Base-by-base conservation (phyloP, 1,140 invertebrate genomes). In the Psix sp. region DNA sequence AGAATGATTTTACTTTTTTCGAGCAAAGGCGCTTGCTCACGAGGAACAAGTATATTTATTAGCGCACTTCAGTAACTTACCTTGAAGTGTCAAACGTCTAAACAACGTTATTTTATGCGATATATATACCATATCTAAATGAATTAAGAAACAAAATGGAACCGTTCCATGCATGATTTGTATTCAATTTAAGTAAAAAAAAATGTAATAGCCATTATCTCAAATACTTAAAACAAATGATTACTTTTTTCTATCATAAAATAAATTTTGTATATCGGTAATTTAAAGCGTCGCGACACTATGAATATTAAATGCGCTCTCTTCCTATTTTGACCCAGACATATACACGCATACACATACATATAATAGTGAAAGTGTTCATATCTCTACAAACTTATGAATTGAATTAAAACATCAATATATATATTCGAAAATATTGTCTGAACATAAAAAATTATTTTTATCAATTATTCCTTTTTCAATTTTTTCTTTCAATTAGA, bases 21-120 rank as follows among this genome's bases (percentile, higher is more conserved):
- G 31, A 14, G 15, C 48, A 26, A 54, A 29, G 10, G n/a, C 48
- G 35, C 40, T 67, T 33, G 43, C 43, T 51, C 35, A 24, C 51
- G 51, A 13, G 20, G 51, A 57, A 52, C 46, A 59, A 43, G 52
- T 59, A 52, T 52, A 24, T 45, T 52, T 45, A n/a, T n/a, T n/a
- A n/a, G n/a, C n/a, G n/a, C n/a, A n/a, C n/a, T n/a, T 36, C 33
- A 42, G 21, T 16, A 20, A 52, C 13, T 77, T 54, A 42, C 76
- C 71, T 77, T 77, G 72, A 77, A 77, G 66, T 75, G 71, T 68
- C 67, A 65, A 36, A 51, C 60, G 65, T 56, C 29, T 31, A 68
- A 68, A 68, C 17, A 40, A 60, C 65, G 65, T 68, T 60, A 52
- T 57, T 33, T 59, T 52, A 68, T 68, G 54, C 54, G n/a, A n/a